Percentiles rank a stretch among this genome's conserved stretches.
Evolutionary conservation across 1,140 invertebrate genomes (phyloP).

Genomic region (Cryptotermes secundus): DNA sequence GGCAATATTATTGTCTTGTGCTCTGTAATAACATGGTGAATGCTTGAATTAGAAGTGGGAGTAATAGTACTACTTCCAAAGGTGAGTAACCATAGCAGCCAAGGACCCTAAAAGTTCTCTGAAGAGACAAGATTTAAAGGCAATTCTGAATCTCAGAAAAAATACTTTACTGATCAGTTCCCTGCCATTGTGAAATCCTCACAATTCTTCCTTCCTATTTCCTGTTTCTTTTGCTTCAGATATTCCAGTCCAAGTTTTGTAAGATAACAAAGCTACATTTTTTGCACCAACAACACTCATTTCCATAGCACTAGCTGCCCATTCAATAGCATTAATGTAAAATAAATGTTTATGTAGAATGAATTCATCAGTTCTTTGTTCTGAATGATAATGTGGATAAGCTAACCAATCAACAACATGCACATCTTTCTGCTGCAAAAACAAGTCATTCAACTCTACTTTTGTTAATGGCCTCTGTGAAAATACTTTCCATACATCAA

Average conservation of each 20-base stretch:
- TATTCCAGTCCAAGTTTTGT: constrained; percentile 40
- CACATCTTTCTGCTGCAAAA: constrained; percentile 49
- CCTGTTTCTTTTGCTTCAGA: background rate
- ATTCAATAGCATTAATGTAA: constrained; percentile 68
- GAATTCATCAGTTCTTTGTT: constrained; percentile 52
- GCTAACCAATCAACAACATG: constrained; percentile 58
- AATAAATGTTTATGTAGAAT: constrained; percentile 58
- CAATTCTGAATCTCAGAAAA: too few species aligned
- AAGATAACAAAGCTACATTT: constrained; percentile 63
- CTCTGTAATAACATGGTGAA: too few species aligned
- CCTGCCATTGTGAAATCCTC: too few species aligned
- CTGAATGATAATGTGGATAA: constrained; percentile 60
- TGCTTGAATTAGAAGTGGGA: too few species aligned
- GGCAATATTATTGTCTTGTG: too few species aligned
- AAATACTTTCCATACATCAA: constrained; percentile 61
- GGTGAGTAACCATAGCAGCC: too few species aligned
- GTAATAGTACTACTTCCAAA: too few species aligned
- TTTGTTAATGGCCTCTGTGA: constrained; percentile 51
- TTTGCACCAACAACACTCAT: constrained; percentile 65
- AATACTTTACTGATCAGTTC: too few species aligned
- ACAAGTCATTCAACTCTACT: constrained; percentile 52
- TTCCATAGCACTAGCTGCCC: constrained; percentile 71
- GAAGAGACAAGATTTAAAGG: too few species aligned
- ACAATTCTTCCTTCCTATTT: background rate
- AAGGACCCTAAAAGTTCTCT: too few species aligned